Conservation (phyloP, 2,113 vertebrate genomes). For the Lanius ludovicianus region DNA sequence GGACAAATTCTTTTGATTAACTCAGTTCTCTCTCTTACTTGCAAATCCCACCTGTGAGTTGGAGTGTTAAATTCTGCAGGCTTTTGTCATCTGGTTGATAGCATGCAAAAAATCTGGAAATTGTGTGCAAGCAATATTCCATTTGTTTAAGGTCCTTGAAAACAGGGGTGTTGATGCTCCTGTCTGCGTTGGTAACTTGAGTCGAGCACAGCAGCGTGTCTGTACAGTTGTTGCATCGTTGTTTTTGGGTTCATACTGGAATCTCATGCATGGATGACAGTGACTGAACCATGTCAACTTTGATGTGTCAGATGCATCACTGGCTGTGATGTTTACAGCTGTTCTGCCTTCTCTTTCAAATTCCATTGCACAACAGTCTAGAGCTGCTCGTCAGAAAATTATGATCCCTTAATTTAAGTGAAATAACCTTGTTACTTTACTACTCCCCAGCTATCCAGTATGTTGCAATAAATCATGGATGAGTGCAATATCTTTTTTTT, state of each 20-base stretch:
- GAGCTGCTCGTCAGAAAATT: constrained; percentile 11
- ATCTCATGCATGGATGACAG: constrained; percentile 58
- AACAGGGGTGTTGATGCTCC: background rate
- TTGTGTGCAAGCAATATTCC: background rate
- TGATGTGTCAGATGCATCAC: constrained; percentile 48
- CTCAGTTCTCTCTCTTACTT: background rate
- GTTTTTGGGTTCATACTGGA: constrained; percentile 64
- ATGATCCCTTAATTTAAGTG: constrained; percentile 24
- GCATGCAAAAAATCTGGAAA: background rate
- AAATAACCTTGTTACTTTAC: constrained; percentile 52
- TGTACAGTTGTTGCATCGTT: constrained; percentile 71
- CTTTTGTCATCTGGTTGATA: background rate
- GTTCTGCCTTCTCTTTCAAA: constrained; percentile 56
- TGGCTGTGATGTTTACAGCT: constrained; percentile 71
- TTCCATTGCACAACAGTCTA: constrained; percentile 40
- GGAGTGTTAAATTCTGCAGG: background rate
- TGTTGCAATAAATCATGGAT: background rate
- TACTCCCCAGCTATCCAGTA: background rate
- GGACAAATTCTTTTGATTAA: constrained; percentile 11
- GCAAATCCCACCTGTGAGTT: background rate
- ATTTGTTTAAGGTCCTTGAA: background rate
- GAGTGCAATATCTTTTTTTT: background rate
- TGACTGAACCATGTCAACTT: constrained; percentile 50
- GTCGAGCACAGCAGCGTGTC: background rate
- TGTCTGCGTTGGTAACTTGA: constrained; percentile 1